Base-by-base conservation (phyloP, 2,113 vertebrate genomes). In the Hystrix cristata region DNA sequence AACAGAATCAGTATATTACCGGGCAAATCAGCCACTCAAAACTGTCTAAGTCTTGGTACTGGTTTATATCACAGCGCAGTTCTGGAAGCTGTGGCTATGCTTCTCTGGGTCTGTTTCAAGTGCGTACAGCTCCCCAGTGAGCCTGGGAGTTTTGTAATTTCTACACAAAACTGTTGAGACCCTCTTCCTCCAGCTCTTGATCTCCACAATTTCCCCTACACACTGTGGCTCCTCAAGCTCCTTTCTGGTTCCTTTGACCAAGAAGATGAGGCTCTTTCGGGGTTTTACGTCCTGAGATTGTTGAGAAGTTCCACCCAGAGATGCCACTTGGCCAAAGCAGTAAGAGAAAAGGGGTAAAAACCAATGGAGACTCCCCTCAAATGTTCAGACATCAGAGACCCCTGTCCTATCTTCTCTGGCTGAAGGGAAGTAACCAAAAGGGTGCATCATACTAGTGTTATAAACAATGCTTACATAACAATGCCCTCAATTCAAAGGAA, bases 21-120 rank as follows among this genome's bases (percentile, higher is more conserved):
- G 25, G 79, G 86, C 6, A 74, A 23, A 69, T n/a, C 21, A 94
- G 91, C 48, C 72, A 94, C 72, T 88, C 23, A 71, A 53, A 95
- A 38, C 18, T 79, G 11, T 57, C 59, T 57, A 64, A 43, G 85
- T 31, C 46, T 57, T 72, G 9, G n/a, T 12, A 74, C 15, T 65
- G 25, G 57, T 51, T 74, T 88, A 67, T 23, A 87, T 23, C 57
- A 55, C 9, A 57, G 16, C 46, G 48, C 67, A 72, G 43, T 64
- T 74, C 25, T 82, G 27, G 13, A 83, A 80, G 83, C 46, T 64
- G 69, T 71, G 43, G 48, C 25, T 76, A 67, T 79, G 80, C 38
- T 65, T 85, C 57, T 65, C 27, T 86, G 65, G 15, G 13, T 71
- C 74, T 95, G 34, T 80, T 71, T 64, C 14, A 92, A 82, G 46